These are phyloP conservation scores for Nineta flava DNA, from an alignment of 2,888 invertebrate genomes.

Conservation along the genomic window DNA sequence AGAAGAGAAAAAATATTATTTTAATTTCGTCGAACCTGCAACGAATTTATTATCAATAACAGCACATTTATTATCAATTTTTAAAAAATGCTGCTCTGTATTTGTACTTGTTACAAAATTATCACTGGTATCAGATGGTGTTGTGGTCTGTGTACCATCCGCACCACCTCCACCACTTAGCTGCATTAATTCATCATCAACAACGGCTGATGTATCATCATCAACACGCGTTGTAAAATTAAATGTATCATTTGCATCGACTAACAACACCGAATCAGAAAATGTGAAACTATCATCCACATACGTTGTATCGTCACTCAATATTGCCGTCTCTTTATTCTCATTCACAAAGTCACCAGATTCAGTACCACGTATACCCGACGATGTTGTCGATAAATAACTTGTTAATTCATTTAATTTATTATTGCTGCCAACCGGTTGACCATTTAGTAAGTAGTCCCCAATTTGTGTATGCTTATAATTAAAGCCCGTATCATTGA, in stretches of 20 bases:
- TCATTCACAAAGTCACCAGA: not conserved
- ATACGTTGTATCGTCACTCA: not conserved
- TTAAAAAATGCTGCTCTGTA: not conserved
- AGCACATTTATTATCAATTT: too few relatives aligned
- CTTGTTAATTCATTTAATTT: not conserved
- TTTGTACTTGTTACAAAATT: not conserved
- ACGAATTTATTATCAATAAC: not conserved
- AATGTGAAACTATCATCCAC: conserved; percentile 1
- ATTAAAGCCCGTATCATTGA: conserved; percentile 27
- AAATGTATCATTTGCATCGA: conserved; percentile 1
- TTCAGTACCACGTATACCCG: too few relatives aligned
- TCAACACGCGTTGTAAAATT: not conserved
- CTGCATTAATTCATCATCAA: conserved; percentile 1
- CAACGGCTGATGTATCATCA: not conserved
- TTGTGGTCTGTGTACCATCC: not conserved
- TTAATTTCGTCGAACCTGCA: not conserved
- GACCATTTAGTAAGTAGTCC: conserved; percentile 27
- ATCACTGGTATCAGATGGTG: not conserved
- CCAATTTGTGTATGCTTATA: conserved; percentile 18
- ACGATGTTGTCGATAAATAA: not conserved
- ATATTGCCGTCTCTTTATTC: not conserved
- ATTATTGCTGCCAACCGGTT: conserved; percentile 16
- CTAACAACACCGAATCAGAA: not conserved
- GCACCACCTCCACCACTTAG: not conserved
- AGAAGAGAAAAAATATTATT: too few relatives aligned